Evolutionary conservation across 2,797 vertebrate genomes (phyloP), one percentile per base, ranked within the genome.

Genomic region (Tapirus indicus): DNA sequence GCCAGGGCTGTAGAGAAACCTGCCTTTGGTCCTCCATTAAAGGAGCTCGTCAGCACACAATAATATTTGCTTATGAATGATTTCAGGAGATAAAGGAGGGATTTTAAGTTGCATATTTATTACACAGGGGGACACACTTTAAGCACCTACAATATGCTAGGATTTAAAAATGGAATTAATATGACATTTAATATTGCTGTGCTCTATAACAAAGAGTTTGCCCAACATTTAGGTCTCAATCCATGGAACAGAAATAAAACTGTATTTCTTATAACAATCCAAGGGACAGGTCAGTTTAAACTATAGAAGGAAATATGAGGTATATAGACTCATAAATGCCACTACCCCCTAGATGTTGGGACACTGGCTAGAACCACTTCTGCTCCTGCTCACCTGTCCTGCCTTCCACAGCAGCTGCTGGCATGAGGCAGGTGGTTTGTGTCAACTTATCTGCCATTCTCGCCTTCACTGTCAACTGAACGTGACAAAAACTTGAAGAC

Each of bases 101-200:
- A 60, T 80, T 89, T 88, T 86, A 94, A 89, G 69, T 41, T 85
- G 64, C 25, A 27, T 71, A 82, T 82, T 93, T 92, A 86, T 91
- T 47, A 94, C 20, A 80, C 1, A 89, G 32, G 25, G 66, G 32
- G 74, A 83, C 23, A 64, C 1, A 79, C 38, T 41, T 88, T 56
- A 85, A 94, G 52, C n/a, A 47, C 18, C 79, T 92, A 88, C 4
- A 56, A 54, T 75, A 86, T 54, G 47, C 44, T 75, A 49, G n/a
- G 8, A 52, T 56, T 97, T 92, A 79, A 91, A 96, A 82, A 38
- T 4, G 13, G 6, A 95, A 84, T 49, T 69, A 95, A 77, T 62
- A 60, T 69, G 71, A 71, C 32, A 58, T 27, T 93, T 72, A 60
- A 75, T 79, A 89, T 68, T 72, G 64, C 27, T 66, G 35, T 95